Evolutionary conservation across 2,888 invertebrate species (phyloP).

Genomic region (Trichogramma evanescens): DNA sequence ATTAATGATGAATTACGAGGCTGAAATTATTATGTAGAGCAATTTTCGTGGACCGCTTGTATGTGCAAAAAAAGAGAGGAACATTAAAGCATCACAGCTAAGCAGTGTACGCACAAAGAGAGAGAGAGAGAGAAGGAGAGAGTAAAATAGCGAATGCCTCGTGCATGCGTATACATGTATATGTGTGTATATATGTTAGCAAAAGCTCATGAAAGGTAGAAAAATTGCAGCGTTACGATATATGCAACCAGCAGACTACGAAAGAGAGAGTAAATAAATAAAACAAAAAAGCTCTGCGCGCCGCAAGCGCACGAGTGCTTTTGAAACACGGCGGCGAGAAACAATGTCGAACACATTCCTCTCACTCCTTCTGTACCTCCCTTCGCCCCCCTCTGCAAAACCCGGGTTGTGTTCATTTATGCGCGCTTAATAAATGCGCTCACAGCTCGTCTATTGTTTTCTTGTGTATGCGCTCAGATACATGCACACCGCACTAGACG

Average conservation of each 20-base stretch:
- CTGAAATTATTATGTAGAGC: too few relatives aligned
- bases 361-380: too few relatives aligned
- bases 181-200: too few relatives aligned
- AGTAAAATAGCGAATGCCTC: neutral
- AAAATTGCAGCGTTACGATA: neutral
- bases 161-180: neutral
- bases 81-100: constrained; percentile 3
- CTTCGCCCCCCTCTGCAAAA: too few relatives aligned
- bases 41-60: too few relatives aligned
- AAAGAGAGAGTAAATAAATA: neutral
- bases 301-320: neutral
- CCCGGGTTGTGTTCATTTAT: neutral
- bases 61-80: too few relatives aligned
- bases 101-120: neutral
- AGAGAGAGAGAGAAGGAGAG: neutral
- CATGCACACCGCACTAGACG: too few relatives aligned
- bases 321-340: neutral
- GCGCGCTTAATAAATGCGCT: neutral
- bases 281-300: neutral
- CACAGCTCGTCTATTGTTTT: too few relatives aligned
- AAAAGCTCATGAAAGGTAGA: constrained; percentile 14
- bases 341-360: constrained; percentile 11
- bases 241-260: too few relatives aligned
- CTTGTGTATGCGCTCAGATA: too few relatives aligned
- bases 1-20: constrained; percentile 17